Base-by-base conservation (phyloP, 2,797 vertebrate species). In the Sebastes hubbsi region DNA sequence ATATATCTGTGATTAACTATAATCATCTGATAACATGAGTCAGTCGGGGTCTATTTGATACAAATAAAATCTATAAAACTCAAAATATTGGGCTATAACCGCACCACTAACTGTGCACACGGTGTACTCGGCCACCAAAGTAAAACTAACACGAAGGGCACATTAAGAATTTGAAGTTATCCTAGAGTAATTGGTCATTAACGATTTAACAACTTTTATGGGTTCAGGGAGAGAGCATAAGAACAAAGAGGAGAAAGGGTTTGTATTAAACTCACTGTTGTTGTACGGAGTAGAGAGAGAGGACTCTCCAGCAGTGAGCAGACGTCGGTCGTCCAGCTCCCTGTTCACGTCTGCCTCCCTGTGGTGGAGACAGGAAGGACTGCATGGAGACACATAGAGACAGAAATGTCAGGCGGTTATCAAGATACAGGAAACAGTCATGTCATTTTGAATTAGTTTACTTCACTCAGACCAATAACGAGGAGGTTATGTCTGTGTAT, bases 321-420 rank as follows among this genome's bases (percentile, higher is more conserved):
- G 54, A 24, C 14, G 25, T n/a, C n/a, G 65, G 1, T 63, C 27
- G 8, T 81, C 85, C 70, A 81, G 82, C n/a, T 87, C 18, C 11
- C 64, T 59, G 69, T 29, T 58, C 1, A 70, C 60, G 7, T 85
- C 85, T 75, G 86, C 75, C 82, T 54, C 88, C 81, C 42, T 84
- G 71, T 89, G 89, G 81, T 78, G 78, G 73, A 86, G 56, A 74
- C 80, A 78, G 59, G 92, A 94, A 78, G 80, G 88, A 84, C 92
- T 92, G 75, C 24, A 82, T 29, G 34, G 16, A 81, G 30, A 72
- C n/a, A 73, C 1, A 77, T 1, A 34, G 12, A 73, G 25, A 49
- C 13, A 68, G 27, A 54, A 20, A 54, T 2, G 14, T 16, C 3
- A 60, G 36, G 72, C 59, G 5, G 18, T 81, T 46, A 30, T 7